Evolutionary conservation across 2,797 vertebrate genomes (phyloP), one percentile per base, ranked within the genome.

Genomic region (Phrynocephalus guinanensis): DNA sequence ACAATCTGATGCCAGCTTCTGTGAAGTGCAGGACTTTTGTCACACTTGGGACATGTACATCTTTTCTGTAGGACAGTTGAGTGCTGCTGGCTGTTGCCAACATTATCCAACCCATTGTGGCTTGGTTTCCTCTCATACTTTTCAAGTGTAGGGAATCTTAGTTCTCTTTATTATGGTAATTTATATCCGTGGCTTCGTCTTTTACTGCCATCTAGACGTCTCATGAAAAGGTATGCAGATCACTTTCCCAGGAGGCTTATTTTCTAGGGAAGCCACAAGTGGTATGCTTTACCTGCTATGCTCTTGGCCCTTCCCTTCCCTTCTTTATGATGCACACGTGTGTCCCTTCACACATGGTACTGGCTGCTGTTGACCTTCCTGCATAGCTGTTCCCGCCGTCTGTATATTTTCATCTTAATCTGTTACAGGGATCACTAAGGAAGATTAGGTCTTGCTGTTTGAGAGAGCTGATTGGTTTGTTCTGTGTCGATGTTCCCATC

Each of bases 11-110:
- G 30, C 13, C 7, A 0, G 86, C 20, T 66, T 89, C 90, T 86
- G 3, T 89, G 93, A 91, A 72, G 1, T 72, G 0, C 72, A 81
- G 18, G 56, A 86, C 89, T 5, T 2, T 5, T 86, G 88, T 89
- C 1, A 33, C 84, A 86, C 28, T 26, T 50, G 0, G 72, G 0
- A 16, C 86, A 85, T 24, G 0, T 75, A 2, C 0, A 89, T 86
- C 70, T 28, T 89, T 78, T 75, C 85, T 82, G 3, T 38, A 22
- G 8, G 85, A 60, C 38, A 80, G 85, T 86, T 86, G 56, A 7
- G 9, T 11, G n/a, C 52, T 68, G 60, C 89, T 2, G 24, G 30
- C 88, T 70, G 77, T n/a, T 89, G 89, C 81, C 4, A 11, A 63
- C 67, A 75, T 44, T n/a, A 63, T 85, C 1, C 87, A 1, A 20